Percentiles rank a stretch among this genome's conserved stretches.
These are phyloP conservation scores for Cantharis flavilabris DNA, from an alignment of 2,888 invertebrate species.

Conservation along the genomic window DNA sequence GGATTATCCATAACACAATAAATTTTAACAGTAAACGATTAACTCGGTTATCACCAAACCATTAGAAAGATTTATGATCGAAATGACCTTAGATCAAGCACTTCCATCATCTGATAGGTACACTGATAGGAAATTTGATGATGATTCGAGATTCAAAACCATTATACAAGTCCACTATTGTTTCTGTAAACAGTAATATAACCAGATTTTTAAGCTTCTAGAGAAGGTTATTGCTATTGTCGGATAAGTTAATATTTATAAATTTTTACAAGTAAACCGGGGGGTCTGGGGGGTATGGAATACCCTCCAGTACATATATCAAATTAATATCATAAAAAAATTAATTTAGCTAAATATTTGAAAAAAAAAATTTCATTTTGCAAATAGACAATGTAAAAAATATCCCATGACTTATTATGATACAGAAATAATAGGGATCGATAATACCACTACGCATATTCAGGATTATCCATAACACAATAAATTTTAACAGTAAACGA, in stretches of 20 bases:
- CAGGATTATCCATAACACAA: neutral
- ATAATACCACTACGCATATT: neutral
- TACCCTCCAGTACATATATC: no score
- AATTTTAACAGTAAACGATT: neutral
- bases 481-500: neutral
- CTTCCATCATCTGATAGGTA: neutral
- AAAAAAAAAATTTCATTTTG: no score
- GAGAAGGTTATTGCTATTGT: no score
- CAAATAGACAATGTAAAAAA: neutral
- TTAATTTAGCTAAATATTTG: no score
- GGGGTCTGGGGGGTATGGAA: no score
- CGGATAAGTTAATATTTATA: no score
- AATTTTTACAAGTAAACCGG: no score
- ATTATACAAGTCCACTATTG: no score
- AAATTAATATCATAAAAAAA: no score
- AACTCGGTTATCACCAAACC: neutral
- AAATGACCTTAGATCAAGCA: neutral
- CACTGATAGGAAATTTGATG: neutral
- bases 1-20: neutral
- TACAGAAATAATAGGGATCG: neutral
- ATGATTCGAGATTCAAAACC: neutral
- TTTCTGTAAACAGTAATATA: no score
- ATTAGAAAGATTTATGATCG: neutral
- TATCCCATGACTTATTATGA: neutral
- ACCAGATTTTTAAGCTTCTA: no score